Evolutionary conservation across 1,140 invertebrate genomes (phyloP).

Genomic region (Atta colombica): DNA sequence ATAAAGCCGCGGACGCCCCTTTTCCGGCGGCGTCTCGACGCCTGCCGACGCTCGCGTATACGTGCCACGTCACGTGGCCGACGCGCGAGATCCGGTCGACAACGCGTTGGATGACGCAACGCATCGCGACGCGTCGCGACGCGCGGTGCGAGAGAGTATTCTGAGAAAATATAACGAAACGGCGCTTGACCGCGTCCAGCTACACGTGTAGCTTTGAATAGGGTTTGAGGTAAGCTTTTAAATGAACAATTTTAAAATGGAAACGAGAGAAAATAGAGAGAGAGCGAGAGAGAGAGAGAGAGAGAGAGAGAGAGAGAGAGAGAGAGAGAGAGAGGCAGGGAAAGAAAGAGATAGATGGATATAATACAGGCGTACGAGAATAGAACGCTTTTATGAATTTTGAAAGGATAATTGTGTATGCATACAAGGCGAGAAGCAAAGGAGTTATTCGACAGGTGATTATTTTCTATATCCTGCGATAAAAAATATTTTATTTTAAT

Average conservation of each 20-base stretch:
- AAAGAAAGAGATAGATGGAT: background rate
- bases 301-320: background rate
- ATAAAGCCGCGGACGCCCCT: constrained; percentile 76
- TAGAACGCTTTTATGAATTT: constrained; percentile 9
- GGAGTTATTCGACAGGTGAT: background rate
- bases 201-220: background rate
- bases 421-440: background rate
- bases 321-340: background rate
- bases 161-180: constrained; percentile 50
- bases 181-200: constrained; percentile 13
- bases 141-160: constrained; percentile 7
- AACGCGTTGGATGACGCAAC: constrained; percentile 54
- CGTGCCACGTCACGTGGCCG: constrained; percentile 71
- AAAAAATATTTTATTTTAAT: constrained; percentile 21
- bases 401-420: constrained; percentile 22
- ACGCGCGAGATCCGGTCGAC: constrained; percentile 62
- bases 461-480: background rate
- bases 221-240: constrained; percentile 28
- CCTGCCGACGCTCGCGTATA: constrained; percentile 69
- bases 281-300: background rate
- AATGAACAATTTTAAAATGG: constrained; percentile 35
- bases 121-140: constrained; percentile 58
- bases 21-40: constrained; percentile 74
- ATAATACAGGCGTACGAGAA: background rate
- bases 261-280: background rate